Evolutionary conservation across 2,797 vertebrate genomes (phyloP), one percentile per base, ranked within the genome.

Genomic region (Gambusia yucatana): DNA sequence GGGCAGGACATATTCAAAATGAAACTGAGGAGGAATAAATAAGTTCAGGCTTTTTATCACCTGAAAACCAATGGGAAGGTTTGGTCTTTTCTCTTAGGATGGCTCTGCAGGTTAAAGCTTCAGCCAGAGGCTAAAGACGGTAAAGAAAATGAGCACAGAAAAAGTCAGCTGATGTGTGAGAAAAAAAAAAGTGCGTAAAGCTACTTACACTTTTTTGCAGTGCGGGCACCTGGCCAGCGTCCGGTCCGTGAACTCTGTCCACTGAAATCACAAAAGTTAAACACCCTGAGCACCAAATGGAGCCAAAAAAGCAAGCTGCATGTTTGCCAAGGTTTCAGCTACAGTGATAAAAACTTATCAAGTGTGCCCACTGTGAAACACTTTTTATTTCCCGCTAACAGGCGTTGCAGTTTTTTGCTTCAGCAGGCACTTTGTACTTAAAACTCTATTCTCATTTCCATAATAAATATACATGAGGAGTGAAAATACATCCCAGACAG

Each of bases 121-220:
- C 9, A 41, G 67, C 30, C 36, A 1, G 63, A 73, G 25, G 83
- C 71, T 55, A 44, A 9, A 41, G 3, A 50, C 33, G 30, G 59
- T 74, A 46, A 77, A 83, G 79, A 61, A 36, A n/a, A 6, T 16
- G 67, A 25, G 25, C 71, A 48, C 10, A 76, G 41, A 10, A 72
- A 39, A 52, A 28, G n/a, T 5, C 55, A 69, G 14, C 17, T 14
- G 61, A 8, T 28, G n/a, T 16, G 17, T 16, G 39, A 11, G 6
- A 6, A 0, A 0, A 7, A 1, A 52, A 50, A 73, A 80, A 88
- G 22, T 63, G 70, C 75, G 84, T 17, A 77, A 44, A 28, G 73
- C 65, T 83, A 97, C 97, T 97, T 91, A 98, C 97, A 98, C 97
- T 96, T 98, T 98, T 88, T 97, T 97, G 96, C 97, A 98, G 93